A percentile compares a stretch with the other conserved stretches of the same genome.
These are phyloP conservation scores for Cancer borealis DNA, from an alignment of 2,888 invertebrate species.

Conservation along the genomic window DNA sequence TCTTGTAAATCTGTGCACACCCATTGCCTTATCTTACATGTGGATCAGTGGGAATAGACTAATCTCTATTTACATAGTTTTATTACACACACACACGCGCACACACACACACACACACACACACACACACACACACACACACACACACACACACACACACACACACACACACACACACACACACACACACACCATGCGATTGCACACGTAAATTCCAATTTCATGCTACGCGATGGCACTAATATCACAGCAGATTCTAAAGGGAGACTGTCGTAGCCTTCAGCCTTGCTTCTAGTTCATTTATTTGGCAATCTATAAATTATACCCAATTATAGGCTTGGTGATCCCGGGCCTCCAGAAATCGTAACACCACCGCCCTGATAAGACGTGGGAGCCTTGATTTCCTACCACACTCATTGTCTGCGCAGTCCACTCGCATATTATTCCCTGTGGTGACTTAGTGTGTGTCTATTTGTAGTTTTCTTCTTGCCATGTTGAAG, in stretches of 20 bases:
- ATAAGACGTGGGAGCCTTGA: not conserved
- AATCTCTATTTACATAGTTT: not conserved
- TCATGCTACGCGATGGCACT: not conserved
- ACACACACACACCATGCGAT: not conserved
- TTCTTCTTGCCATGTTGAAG: not conserved
- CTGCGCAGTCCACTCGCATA: not conserved
- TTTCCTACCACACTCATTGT: not conserved
- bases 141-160: slow-evolving; percentile 32
- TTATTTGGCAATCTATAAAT: slow-evolving; percentile 17
- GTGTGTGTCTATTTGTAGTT: not conserved
- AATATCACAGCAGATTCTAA: not conserved
- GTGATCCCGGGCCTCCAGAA: not conserved
- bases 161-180: slow-evolving; percentile 32
- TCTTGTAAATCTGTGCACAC: no score
- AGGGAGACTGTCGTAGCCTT: not conserved
- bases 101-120: slow-evolving; percentile 23
- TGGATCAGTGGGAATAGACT: no score
- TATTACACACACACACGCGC: not conserved
- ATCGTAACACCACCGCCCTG: not conserved
- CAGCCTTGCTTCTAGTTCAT: not conserved
- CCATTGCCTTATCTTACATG: no score
- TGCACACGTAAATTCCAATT: not conserved
- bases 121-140: slow-evolving; percentile 26
- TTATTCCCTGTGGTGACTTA: not conserved
- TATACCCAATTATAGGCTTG: not conserved